Conservation (phyloP, 2,113 vertebrate species). For the Notechis scutatus region DNA sequence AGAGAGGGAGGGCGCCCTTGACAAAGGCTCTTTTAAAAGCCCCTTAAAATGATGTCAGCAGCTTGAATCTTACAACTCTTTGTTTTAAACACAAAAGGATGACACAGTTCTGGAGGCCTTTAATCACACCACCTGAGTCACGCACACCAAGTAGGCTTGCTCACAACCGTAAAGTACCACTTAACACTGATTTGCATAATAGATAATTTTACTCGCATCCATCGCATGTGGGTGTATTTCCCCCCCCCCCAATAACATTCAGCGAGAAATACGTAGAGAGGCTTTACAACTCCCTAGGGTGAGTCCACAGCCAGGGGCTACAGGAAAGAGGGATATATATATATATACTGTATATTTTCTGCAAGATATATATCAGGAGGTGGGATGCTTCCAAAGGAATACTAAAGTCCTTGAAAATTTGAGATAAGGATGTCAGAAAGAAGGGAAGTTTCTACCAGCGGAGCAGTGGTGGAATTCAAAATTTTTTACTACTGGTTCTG, state of each 20-base stretch:
- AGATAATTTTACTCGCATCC: conserved; percentile 2
- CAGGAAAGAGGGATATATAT: too few species aligned
- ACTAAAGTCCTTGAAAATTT: too few species aligned
- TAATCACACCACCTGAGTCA: neutral
- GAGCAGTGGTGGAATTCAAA: too few species aligned
- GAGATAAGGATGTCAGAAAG: too few species aligned
- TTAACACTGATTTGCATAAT: conserved; percentile 1
- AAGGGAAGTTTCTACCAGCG: too few species aligned
- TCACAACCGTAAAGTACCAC: neutral
- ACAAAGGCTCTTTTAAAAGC: conserved; percentile 29
- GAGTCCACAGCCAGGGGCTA: neutral
- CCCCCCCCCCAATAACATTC: neutral
- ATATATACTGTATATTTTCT: too few species aligned
- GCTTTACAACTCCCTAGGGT: neutral
- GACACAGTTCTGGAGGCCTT: conserved; percentile 1
- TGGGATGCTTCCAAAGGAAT: too few species aligned
- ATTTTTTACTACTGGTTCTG: too few species aligned
- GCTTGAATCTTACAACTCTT: neutral
- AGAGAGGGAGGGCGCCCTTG: neutral
- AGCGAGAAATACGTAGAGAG: conserved; percentile 1
- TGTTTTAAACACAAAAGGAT: conserved; percentile 12
- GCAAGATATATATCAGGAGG: too few species aligned
- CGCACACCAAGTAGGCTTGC: neutral
- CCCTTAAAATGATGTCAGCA: conserved; percentile 8
- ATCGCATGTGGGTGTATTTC: neutral